Percentiles rank a stretch among this genome's conserved stretches.
phyloP scores from a whole-genome alignment of 2,888 invertebrate species.

The Galerucella calmariensis region DNA sequence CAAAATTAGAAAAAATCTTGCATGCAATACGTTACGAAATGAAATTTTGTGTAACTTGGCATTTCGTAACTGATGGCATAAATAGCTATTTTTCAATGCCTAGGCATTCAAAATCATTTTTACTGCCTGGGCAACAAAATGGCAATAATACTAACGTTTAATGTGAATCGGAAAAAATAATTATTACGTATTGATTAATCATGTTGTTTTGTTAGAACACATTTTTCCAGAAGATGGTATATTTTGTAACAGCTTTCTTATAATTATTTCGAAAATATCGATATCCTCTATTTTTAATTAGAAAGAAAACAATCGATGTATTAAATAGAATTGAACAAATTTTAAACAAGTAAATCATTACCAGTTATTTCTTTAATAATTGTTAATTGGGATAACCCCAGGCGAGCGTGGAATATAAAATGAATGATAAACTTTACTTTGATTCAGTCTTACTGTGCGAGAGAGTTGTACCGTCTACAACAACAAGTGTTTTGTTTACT shows the following conservation, averaged over 20 bases:
- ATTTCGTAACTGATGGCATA: too few relatives aligned
- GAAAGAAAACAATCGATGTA: not conserved
- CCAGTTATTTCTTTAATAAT: not conserved
- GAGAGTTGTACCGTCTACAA: not conserved
- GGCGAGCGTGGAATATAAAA: slow-evolving; percentile 1
- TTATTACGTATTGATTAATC: too few relatives aligned
- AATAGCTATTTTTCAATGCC: too few relatives aligned
- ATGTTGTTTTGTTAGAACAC: not conserved
- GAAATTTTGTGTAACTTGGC: too few relatives aligned
- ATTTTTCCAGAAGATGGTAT: not conserved
- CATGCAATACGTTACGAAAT: too few relatives aligned
- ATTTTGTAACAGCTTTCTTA: not conserved
- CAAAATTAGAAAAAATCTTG: too few relatives aligned
- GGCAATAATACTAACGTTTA: too few relatives aligned
- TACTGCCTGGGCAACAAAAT: too few relatives aligned
- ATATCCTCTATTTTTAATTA: not conserved
- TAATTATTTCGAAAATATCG: not conserved
- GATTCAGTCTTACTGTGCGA: not conserved
- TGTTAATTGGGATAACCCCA: slow-evolving; percentile 1
- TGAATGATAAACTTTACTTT: not conserved
- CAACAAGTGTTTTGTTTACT: not conserved
- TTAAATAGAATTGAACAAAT: not conserved
- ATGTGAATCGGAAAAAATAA: too few relatives aligned
- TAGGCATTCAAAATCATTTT: too few relatives aligned
- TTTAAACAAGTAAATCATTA: not conserved